Conservation (phyloP, 1,140 invertebrate species). For the Nymphalis io region DNA sequence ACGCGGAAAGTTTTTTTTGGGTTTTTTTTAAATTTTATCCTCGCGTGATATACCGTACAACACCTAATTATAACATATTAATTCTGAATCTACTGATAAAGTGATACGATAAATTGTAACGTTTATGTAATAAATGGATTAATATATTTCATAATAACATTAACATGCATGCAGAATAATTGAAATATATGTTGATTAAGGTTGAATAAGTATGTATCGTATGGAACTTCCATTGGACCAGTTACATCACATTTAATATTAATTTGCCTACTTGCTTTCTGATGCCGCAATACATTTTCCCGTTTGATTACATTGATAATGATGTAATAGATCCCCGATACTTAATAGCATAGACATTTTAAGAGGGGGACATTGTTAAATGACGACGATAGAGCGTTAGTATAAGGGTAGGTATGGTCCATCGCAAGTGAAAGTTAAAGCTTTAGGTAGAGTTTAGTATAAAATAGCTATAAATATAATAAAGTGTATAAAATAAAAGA, state of each 20-base stretch:
- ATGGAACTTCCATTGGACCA: constrained; percentile 30
- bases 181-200: constrained; percentile 12
- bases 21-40: background rate
- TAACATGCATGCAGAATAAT: constrained; percentile 26
- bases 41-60: background rate
- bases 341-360: constrained; percentile 22
- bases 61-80: constrained; percentile 17
- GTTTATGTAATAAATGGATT: constrained; percentile 20
- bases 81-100: constrained; percentile 20
- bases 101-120: constrained; percentile 10
- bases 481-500: constrained; percentile 1
- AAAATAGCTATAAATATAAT: constrained; percentile 20
- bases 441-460: constrained; percentile 25
- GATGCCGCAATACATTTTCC: no score
- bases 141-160: constrained; percentile 30
- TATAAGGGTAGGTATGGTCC: constrained; percentile 9
- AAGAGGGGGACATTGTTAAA: constrained; percentile 16
- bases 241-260: constrained; percentile 21
- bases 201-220: constrained; percentile 18
- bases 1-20: no score
- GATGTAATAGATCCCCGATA: constrained; percentile 32
- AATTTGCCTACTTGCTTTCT: no score
- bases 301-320: background rate
- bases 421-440: constrained; percentile 25
- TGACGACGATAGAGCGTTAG: constrained; percentile 5